phyloP scores from a whole-genome alignment of 2,888 invertebrate genomes.

The Neria commutata region DNA sequence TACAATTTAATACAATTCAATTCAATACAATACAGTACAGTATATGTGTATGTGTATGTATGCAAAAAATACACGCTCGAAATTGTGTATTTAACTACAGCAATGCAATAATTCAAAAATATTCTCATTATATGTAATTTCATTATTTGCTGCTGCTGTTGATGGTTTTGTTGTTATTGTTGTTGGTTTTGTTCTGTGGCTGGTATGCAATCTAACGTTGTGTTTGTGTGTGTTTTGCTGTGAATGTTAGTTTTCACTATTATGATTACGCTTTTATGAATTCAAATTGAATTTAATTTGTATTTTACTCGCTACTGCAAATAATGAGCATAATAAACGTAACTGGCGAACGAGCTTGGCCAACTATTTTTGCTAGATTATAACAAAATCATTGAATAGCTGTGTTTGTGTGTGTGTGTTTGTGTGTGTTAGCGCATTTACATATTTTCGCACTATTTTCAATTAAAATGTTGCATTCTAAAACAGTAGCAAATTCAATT shows the following conservation, averaged over 20 bases:
- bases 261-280: constrained; percentile 5
- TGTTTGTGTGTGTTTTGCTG: background rate
- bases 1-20: constrained; percentile 52
- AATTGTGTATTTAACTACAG: constrained; percentile 34
- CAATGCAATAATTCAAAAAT: constrained; percentile 33
- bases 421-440: background rate
- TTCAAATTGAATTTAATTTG: background rate
- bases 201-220: background rate
- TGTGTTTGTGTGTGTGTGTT: background rate
- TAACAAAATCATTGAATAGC: too few relatives aligned
- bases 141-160: background rate
- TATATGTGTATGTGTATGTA: too few relatives aligned
- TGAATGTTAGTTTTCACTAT: background rate
- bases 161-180: constrained; percentile 3
- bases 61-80: constrained; percentile 34
- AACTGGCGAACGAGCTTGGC: too few relatives aligned
- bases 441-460: background rate
- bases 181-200: background rate
- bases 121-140: constrained; percentile 12
- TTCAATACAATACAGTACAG: constrained; percentile 44
- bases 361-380: too few relatives aligned
- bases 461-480: background rate
- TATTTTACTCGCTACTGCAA: constrained; percentile 10
- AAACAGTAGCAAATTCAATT: background rate
- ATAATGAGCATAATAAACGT: too few relatives aligned